phyloP scores from a whole-genome alignment of 2,113 vertebrate genomes.

The Podiceps cristatus region DNA sequence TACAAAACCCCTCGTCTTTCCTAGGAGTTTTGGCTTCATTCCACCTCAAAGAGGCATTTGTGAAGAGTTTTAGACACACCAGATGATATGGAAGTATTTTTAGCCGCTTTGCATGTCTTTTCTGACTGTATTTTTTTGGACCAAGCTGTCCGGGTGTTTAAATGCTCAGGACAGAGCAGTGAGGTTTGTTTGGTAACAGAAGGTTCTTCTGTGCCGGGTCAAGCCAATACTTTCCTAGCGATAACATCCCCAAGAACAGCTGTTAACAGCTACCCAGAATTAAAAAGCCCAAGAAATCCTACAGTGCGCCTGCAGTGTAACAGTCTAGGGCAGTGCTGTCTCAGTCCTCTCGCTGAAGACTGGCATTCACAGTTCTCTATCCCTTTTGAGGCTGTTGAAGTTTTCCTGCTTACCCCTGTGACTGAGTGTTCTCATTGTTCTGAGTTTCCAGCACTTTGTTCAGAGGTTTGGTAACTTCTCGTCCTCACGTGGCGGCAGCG shows the following conservation, averaged over 20 bases:
- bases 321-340: not conserved
- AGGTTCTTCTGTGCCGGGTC: not conserved
- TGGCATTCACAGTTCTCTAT: not conserved
- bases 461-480: not conserved
- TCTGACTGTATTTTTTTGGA: not conserved
- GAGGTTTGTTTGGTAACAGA: not conserved
- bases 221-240: not conserved
- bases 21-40: not conserved
- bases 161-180: not conserved
- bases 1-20: not conserved
- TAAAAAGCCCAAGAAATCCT: not conserved
- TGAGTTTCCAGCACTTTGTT: not conserved
- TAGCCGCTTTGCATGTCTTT: not conserved
- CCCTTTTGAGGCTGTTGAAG: not conserved
- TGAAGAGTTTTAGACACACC: not conserved
- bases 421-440: rapidly evolving
- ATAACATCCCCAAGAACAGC: rapidly evolving
- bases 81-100: not conserved
- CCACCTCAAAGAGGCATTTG: not conserved
- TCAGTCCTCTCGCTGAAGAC: not conserved
- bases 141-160: rapidly evolving
- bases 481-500: rapidly evolving
- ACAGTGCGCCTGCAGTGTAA: rapidly evolving
- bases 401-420: not conserved
- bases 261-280: not conserved